Percentiles rank a stretch among this genome's conserved stretches.
Evolutionary conservation across 2,888 invertebrate species (phyloP).

Genomic region (Meta bourneti): DNA sequence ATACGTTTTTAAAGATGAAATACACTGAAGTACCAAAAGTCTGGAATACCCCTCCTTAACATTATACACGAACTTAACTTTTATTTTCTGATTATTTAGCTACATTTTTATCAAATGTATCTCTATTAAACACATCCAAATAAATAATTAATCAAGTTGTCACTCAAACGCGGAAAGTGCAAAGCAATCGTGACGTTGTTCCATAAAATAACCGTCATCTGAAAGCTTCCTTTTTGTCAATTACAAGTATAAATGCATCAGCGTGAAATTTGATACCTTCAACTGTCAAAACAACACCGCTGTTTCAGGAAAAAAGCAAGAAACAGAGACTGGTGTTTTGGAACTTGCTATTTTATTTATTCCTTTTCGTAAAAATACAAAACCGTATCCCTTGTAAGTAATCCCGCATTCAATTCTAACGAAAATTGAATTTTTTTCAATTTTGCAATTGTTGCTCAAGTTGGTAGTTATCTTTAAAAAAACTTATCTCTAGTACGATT

Average conservation of each 20-base stretch:
- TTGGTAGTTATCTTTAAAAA: neutral
- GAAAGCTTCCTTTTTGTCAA: conserved; percentile 1
- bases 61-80: neutral
- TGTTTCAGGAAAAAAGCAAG: neutral
- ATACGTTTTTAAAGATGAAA: too few relatives aligned
- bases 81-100: too few relatives aligned
- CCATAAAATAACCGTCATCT: neutral
- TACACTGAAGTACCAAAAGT: too few relatives aligned
- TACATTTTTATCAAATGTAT: neutral
- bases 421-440: conserved; percentile 39
- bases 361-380: neutral
- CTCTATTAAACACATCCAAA: neutral
- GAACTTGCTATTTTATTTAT: conserved; percentile 8
- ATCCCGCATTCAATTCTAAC: conserved; percentile 37
- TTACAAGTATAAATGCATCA: conserved; percentile 4
- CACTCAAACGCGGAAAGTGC: conserved; percentile 12
- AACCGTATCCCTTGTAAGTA: conserved; percentile 28
- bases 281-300: conserved; percentile 42
- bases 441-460: neutral
- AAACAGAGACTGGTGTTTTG: neutral
- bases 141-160: conserved; percentile 29
- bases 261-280: conserved; percentile 12
- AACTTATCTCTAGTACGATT: neutral
- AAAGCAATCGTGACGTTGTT: neutral
- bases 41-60: too few relatives aligned